A percentile compares a stretch with the other conserved stretches of the same genome.
Evolutionary conservation across 2,113 vertebrate genomes (phyloP).

Genomic region (Sebastes fasciatus): DNA sequence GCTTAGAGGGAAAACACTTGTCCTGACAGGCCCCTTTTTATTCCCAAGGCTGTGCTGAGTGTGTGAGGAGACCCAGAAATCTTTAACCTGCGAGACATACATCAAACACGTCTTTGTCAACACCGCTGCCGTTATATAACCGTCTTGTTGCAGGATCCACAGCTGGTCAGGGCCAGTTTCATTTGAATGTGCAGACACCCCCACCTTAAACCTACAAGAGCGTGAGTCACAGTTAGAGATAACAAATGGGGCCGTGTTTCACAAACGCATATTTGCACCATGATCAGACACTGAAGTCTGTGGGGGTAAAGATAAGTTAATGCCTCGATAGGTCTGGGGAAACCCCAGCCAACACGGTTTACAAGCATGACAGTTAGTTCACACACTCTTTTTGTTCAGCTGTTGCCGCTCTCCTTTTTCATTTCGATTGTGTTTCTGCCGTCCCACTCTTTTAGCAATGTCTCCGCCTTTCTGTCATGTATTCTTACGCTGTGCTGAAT

Average conservation of each 20-base stretch:
- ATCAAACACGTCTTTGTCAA: slow-evolving; percentile 20
- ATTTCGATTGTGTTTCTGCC: neutral
- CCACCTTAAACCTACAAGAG: slow-evolving; percentile 35
- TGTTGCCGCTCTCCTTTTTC: neutral
- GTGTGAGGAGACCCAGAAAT: neutral
- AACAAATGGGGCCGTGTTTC: slow-evolving; percentile 42
- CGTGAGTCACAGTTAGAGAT: slow-evolving; percentile 44
- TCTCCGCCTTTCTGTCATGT: neutral
- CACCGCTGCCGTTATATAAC: slow-evolving; percentile 16
- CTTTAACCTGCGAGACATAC: slow-evolving; percentile 13
- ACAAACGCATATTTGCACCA: slow-evolving; percentile 2
- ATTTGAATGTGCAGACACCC: slow-evolving; percentile 29
- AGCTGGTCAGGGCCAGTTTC: slow-evolving; percentile 28
- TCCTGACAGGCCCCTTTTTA: neutral
- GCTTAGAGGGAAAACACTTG: neutral
- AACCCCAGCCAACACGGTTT: slow-evolving; percentile 28
- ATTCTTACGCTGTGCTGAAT: neutral
- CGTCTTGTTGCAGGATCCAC: neutral
- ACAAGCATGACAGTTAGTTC: slow-evolving; percentile 18
- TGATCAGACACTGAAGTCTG: slow-evolving; percentile 41
- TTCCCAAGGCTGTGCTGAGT: neutral
- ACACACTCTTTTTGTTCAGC: slow-evolving; percentile 1
- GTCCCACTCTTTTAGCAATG: neutral
- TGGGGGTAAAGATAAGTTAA: neutral
- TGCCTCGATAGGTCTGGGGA: slow-evolving; percentile 26